These are phyloP conservation scores for Girardia tigrina DNA, from an alignment of 2,888 invertebrate genomes.

Conservation along the genomic window DNA sequence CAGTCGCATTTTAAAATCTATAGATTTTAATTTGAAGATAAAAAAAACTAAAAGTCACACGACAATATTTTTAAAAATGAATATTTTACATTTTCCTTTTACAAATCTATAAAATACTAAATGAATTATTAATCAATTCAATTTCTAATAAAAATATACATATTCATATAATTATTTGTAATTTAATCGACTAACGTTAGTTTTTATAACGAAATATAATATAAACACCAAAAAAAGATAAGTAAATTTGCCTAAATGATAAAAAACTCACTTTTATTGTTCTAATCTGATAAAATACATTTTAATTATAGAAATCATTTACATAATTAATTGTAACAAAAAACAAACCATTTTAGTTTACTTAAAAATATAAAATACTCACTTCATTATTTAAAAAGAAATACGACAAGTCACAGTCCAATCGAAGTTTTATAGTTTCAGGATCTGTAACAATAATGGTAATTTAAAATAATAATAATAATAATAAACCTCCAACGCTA, in stretches of 20 bases:
- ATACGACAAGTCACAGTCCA: conserved; percentile 19
- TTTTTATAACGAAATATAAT: neutral
- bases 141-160: no score
- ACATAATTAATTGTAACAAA: neutral
- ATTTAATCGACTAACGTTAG: neutral
- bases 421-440: neutral
- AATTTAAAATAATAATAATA: neutral
- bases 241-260: neutral
- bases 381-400: conserved; percentile 8
- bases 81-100: no score
- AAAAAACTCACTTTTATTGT: neutral
- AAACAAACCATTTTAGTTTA: no score
- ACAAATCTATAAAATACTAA: no score
- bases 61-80: no score
- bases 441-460: neutral
- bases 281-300: neutral
- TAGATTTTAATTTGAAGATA: no score
- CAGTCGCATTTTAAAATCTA: no score
- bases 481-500: conserved; percentile 58
- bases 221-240: neutral
- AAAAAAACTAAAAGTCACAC: no score
- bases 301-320: neutral
- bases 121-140: no score
- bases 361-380: no score
- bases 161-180: no score